Evolutionary conservation across 2,797 vertebrate genomes (phyloP).

Genomic region (Cercopithecus hamlyni): DNA sequence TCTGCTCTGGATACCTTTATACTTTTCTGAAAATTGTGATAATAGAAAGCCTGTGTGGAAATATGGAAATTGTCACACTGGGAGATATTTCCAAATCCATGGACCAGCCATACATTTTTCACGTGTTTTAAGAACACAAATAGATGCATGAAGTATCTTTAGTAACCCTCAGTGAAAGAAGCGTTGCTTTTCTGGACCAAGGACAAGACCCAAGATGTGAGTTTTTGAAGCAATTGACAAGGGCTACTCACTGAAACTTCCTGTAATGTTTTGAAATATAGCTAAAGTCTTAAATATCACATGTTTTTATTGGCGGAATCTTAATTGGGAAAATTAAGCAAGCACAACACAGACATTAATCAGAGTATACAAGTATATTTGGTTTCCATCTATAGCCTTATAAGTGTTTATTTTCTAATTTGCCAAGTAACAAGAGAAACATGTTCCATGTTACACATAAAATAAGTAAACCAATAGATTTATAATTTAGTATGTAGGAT

Average conservation of each 20-base stretch:
- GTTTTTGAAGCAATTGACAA: background rate
- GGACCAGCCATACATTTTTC: background rate
- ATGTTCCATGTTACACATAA: background rate
- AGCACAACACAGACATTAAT: background rate
- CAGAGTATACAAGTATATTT: background rate
- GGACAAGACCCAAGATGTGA: background rate
- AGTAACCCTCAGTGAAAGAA: background rate
- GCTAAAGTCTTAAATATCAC: background rate
- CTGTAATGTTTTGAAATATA: background rate
- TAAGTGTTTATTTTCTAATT: background rate
- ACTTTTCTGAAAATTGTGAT: background rate
- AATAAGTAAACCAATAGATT: background rate
- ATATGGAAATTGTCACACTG: background rate
- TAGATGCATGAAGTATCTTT: accelerated
- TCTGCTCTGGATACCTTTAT: background rate
- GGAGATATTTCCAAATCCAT: background rate
- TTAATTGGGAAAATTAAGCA: background rate
- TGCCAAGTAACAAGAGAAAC: background rate
- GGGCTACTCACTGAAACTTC: background rate
- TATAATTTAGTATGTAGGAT: background rate
- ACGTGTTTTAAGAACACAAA: background rate
- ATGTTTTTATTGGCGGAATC: background rate
- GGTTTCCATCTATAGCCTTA: background rate
- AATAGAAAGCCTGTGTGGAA: accelerated
- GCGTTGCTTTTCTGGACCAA: background rate